Conservation (phyloP, 2,888 invertebrate genomes). For the Aspidiotus rigidus region DNA sequence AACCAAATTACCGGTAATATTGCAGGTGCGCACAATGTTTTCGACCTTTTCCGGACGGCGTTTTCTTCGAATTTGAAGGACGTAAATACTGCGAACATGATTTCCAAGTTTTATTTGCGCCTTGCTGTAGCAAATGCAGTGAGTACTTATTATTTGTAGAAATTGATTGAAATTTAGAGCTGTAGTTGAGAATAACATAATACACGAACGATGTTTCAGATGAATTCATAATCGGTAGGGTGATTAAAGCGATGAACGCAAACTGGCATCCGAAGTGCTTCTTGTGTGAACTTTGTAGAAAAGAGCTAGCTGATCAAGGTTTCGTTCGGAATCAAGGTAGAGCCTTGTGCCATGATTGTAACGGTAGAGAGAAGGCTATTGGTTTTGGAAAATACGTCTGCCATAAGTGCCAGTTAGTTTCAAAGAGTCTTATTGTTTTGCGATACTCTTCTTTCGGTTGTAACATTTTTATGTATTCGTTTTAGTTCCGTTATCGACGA, state of each 20-base stretch:
- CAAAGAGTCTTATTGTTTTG: neutral
- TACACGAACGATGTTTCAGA: slow-evolving; percentile 46
- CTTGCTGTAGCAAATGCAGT: slow-evolving; percentile 80
- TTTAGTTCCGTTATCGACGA: slow-evolving; percentile 80
- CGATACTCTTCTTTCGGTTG: neutral
- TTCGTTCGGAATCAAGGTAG: slow-evolving; percentile 85
- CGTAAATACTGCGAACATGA: slow-evolving; percentile 98
- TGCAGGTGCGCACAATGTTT: slow-evolving; percentile 97
- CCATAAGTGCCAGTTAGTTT: slow-evolving; percentile 91
- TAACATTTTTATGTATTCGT: slow-evolving; percentile 23
- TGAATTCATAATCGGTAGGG: slow-evolving; percentile 95
- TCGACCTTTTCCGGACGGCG: slow-evolving; percentile 91
- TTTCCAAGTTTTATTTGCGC: slow-evolving; percentile 92
- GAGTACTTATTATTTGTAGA: slow-evolving; percentile 38
- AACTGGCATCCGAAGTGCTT: slow-evolving; percentile 99
- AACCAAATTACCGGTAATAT: neutral
- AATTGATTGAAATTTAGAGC: no score
- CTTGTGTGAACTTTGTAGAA: slow-evolving; percentile 85
- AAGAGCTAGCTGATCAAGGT: slow-evolving; percentile 89
- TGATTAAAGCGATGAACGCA: slow-evolving; percentile 98
- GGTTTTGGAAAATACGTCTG: slow-evolving; percentile 94
- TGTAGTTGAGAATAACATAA: neutral
- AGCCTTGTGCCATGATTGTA: slow-evolving; percentile 91
- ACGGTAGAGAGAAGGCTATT: slow-evolving; percentile 88
- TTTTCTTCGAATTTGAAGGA: slow-evolving; percentile 98